Base-by-base conservation (phyloP, 2,888 invertebrate species). In the Drosophila macrospina region DNA sequence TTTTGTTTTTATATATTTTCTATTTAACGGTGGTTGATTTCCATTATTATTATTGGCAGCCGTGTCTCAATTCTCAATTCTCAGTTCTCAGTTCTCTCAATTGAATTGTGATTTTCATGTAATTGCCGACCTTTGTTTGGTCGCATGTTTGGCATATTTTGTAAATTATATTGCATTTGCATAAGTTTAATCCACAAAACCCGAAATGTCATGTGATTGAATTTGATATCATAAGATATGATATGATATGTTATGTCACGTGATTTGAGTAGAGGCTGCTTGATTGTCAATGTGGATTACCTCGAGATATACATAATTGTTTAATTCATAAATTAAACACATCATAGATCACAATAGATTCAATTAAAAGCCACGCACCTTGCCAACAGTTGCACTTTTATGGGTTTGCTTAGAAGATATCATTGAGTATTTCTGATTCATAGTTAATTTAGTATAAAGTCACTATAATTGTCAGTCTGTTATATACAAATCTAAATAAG, bases 51-150 rank as follows among this genome's bases (percentile, higher is more conserved):
- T 61, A 78, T 78, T 78, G 80, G 69, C 73, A 72, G 69, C 50
- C 54, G 50, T 60, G 13, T 62, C 75, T 39, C 61, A 57, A 44
- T 57, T 64, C 52, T 20, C 20, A 1, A 20, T 20, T 62, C 75
- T 39, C 61, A 55, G 41, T 57, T 64, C 52, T 51, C 41, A 51
- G 2, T 41, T 36, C 59, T 48, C 59, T 48, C 67, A 65, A 78
- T 76, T 59, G 44, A 68, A 86, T 74, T 64, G 82, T 54, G 69
- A 71, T 87, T 76, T 75, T 74, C 13, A 34, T 57, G 77, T 83
- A 88, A 88, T 84, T 88, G 83, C 80, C 74, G 69, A 32, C 80
- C 77, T 83, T 88, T 88, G 82, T 82, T 71, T 62, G 65, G 52
- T 32, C 47, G 48, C 57, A 62, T 77, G 80, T 81, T 81, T 78